phyloP scores from a whole-genome alignment of 2,888 invertebrate genomes.

The Priocnemis perturbator region DNA sequence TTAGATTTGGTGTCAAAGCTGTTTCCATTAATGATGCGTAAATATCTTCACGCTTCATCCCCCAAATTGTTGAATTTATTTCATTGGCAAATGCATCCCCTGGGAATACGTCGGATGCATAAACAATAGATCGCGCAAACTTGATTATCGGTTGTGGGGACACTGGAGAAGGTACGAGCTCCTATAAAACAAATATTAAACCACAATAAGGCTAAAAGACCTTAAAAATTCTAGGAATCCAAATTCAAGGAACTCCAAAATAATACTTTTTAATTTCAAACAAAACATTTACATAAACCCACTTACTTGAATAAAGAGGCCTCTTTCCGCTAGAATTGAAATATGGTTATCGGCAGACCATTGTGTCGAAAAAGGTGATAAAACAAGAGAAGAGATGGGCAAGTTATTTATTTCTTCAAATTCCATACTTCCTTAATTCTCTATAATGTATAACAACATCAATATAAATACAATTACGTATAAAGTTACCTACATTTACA shows the following conservation, averaged over 20 bases:
- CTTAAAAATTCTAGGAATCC: background rate
- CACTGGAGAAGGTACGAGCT: constrained; percentile 65
- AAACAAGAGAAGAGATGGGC: constrained; percentile 58
- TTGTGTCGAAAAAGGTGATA: constrained; percentile 61
- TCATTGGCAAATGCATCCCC: constrained; percentile 44
- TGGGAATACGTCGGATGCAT: constrained; percentile 61
- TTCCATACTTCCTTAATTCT: constrained; percentile 29
- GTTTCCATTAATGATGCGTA: constrained; percentile 63
- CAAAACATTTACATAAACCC: background rate
- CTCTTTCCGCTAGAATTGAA: constrained; percentile 69
- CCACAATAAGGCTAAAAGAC: background rate
- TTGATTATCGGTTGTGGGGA: constrained; percentile 57
- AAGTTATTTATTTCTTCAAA: constrained; percentile 57
- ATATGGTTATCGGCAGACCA: constrained; percentile 73
- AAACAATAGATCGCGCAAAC: constrained; percentile 66
- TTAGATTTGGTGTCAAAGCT: constrained; percentile 61
- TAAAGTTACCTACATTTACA: too few species aligned
- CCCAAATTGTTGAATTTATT: constrained; percentile 49
- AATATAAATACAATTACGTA: too few species aligned
- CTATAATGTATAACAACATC: too few species aligned
- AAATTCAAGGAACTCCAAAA: too few species aligned
- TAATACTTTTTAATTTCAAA: background rate
- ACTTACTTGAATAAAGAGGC: constrained; percentile 72
- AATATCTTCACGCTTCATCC: constrained; percentile 60
- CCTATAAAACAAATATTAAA: constrained; percentile 52